Conservation (phyloP, 1,140 invertebrate genomes). For the Drosophila watanabei region DNA sequence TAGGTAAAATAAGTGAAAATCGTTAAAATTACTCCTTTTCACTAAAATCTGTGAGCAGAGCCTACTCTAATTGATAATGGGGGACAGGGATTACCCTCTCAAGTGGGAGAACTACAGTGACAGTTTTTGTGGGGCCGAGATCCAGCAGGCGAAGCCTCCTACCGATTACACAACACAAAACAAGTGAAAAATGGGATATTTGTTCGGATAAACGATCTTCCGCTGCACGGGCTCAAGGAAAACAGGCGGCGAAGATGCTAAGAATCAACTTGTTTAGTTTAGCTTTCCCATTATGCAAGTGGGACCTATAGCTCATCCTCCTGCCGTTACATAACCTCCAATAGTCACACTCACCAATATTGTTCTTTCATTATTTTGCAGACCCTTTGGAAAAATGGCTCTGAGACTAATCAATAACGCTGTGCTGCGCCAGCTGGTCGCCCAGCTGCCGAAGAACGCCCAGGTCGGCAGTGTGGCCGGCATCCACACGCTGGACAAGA, state of each 20-base stretch:
- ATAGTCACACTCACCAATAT: constrained; percentile 12
- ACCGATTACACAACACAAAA: constrained; percentile 72
- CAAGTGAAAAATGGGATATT: constrained; percentile 58
- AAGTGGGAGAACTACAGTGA: background rate
- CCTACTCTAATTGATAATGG: background rate
- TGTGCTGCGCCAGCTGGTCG: constrained; percentile 69
- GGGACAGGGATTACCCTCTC: too few species aligned
- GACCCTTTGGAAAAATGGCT: constrained; percentile 68
- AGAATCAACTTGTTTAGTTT: background rate
- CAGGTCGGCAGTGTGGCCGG: constrained; percentile 74
- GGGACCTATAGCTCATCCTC: background rate
- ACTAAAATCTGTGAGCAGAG: background rate
- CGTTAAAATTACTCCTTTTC: background rate
- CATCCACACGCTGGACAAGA: constrained; percentile 85
- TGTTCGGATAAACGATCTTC: constrained; percentile 21
- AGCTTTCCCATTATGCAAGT: constrained; percentile 11
- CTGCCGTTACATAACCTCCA: constrained; percentile 38
- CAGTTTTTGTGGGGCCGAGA: background rate
- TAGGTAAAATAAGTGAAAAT: constrained; percentile 32
- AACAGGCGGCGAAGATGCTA: background rate
- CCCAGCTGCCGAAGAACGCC: constrained; percentile 62
- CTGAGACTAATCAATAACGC: constrained; percentile 75
- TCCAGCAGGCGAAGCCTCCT: background rate
- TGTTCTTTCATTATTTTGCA: constrained; percentile 2
- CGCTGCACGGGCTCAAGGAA: constrained; percentile 10